Conservation (phyloP, 2,888 invertebrate species). For the Leucophora obtusa region DNA sequence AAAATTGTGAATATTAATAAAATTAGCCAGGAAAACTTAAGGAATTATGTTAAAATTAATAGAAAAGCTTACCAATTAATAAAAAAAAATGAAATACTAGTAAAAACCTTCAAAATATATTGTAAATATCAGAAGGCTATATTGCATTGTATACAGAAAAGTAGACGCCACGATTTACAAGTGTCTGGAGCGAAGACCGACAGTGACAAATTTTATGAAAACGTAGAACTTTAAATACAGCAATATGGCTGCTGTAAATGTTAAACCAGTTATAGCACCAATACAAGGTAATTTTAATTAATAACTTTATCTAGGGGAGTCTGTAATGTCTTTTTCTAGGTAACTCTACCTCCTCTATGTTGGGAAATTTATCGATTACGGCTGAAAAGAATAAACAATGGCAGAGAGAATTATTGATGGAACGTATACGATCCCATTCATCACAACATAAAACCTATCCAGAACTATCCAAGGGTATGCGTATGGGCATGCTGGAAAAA, state of each 20-base stretch:
- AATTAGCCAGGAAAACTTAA: background rate
- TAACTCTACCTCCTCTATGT: conserved; percentile 39
- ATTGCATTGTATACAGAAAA: conserved; percentile 23
- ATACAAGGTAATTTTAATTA: conserved; percentile 38
- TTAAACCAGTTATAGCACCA: conserved; percentile 51
- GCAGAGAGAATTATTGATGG: conserved; percentile 94
- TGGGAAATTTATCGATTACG: conserved; percentile 68
- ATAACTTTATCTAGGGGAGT: background rate
- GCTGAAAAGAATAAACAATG: conserved; percentile 84
- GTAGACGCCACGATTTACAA: conserved; percentile 28
- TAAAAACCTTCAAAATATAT: too few relatives aligned
- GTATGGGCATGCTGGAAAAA: conserved; percentile 93
- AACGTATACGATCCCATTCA: conserved; percentile 92
- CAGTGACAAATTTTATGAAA: background rate
- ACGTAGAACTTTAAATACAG: background rate
- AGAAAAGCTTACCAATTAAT: background rate
- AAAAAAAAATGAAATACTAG: background rate
- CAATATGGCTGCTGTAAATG: conserved; percentile 48
- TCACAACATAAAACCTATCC: conserved; percentile 89
- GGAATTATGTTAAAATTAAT: background rate
- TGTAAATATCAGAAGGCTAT: too few relatives aligned
- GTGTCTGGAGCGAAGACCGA: conserved; percentile 1
- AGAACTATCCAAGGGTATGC: conserved; percentile 92
- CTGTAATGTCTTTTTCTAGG: conserved; percentile 12
- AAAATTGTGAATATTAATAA: background rate